Percentiles rank a stretch among this genome's conserved stretches.
These are phyloP conservation scores for Bucco capensis DNA, from an alignment of 2,113 vertebrate species.

Conservation along the genomic window DNA sequence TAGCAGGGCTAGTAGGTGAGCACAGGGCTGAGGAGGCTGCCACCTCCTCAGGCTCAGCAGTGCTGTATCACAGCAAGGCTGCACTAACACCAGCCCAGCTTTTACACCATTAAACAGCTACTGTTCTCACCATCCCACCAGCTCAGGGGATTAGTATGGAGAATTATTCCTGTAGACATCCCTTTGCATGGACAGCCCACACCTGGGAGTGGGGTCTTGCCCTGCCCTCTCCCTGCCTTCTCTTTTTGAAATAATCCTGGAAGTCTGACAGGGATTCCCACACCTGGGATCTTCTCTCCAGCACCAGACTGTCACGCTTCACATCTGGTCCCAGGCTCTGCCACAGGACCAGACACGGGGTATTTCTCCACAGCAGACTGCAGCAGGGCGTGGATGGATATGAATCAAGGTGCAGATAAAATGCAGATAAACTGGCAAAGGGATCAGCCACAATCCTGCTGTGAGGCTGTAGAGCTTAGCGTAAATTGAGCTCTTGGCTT, in stretches of 20 bases:
- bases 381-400: rapidly evolving
- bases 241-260: background rate
- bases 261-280: rapidly evolving
- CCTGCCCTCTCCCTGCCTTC: background rate
- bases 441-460: rapidly evolving
- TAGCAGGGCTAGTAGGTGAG: no score
- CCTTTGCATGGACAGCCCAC: background rate
- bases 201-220: background rate
- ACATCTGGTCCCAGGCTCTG: background rate
- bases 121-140: no score
- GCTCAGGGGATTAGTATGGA: no score
- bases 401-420: no score
- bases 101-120: no score
- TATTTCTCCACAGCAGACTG: background rate
- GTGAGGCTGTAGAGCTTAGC: background rate
- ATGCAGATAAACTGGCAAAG: background rate
- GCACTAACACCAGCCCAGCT: no score
- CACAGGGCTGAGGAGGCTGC: no score
- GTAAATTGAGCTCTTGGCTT: background rate
- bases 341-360: rapidly evolving
- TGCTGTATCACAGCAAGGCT: no score
- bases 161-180: background rate
- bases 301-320: background rate
- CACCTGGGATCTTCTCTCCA: background rate
- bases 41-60: no score